A percentile compares a stretch with the other conserved stretches of the same genome.
These are phyloP conservation scores for Chamaea fasciata DNA, from an alignment of 2,113 vertebrate genomes.

Conservation along the genomic window DNA sequence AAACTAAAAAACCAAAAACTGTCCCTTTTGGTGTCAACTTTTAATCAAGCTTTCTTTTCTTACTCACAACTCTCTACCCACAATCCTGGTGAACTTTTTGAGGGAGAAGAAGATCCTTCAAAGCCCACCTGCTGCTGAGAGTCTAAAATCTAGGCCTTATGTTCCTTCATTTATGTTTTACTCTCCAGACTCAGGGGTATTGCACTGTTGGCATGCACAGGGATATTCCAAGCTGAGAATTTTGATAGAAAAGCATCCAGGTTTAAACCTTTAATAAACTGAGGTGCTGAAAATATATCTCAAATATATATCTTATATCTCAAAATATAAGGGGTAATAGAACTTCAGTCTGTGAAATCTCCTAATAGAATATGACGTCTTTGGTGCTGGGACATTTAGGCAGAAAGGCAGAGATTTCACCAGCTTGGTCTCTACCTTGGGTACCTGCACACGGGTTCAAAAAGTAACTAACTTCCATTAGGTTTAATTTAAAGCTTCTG, in stretches of 20 bases:
- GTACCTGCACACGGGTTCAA: neutral
- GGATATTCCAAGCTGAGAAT: neutral
- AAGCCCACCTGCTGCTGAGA: rapidly evolving
- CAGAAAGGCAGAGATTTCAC: neutral
- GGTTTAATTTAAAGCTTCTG: neutral
- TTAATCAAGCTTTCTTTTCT: neutral
- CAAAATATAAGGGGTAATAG: neutral
- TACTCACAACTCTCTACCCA: neutral
- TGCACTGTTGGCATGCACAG: neutral
- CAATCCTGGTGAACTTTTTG: neutral
- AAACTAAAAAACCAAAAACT: neutral
- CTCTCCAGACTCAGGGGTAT: neutral
- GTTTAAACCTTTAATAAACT: neutral
- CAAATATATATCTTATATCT: neutral
- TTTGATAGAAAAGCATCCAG: neutral
- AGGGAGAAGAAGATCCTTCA: neutral
- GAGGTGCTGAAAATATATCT: neutral
- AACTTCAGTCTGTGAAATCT: neutral
- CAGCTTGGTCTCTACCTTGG: neutral
- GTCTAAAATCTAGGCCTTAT: neutral
- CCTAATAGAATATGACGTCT: neutral
- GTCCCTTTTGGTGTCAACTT: neutral
- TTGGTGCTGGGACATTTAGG: neutral
- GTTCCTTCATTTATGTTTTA: neutral
- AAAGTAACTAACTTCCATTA: neutral